A percentile compares a stretch with the other conserved stretches of the same genome.
phyloP scores from a whole-genome alignment of 2,888 invertebrate genomes.

The Stenodema calcarata region DNA sequence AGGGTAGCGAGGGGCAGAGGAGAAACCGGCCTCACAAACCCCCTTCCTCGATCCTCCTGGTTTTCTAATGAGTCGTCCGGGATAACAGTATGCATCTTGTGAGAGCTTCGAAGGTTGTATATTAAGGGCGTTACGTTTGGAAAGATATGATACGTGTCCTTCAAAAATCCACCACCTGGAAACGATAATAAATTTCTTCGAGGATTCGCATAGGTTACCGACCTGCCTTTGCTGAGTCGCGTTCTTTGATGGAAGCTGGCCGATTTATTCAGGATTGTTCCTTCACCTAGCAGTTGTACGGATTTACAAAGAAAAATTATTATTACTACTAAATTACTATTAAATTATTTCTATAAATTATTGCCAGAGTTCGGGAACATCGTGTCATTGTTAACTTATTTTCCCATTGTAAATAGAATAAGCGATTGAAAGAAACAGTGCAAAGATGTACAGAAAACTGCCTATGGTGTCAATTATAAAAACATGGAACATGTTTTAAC shows the following conservation, averaged over 20 bases:
- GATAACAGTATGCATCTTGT: conserved; percentile 40
- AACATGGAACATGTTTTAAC: too few species aligned
- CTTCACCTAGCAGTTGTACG: neutral
- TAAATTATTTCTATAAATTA: too few species aligned
- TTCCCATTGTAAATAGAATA: too few species aligned
- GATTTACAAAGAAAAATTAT: neutral
- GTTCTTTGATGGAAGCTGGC: neutral
- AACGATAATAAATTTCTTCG: neutral
- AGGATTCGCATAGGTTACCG: conserved; percentile 13
- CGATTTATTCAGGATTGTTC: neutral
- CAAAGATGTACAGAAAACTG: too few species aligned
- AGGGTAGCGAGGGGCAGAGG: neutral
- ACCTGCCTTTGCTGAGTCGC: neutral
- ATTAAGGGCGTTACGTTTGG: conserved; percentile 7
- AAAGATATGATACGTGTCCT: conserved; percentile 35
- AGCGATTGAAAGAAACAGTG: too few species aligned
- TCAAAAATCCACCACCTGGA: conserved; percentile 20
- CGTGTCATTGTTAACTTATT: too few species aligned
- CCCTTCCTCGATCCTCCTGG: neutral
- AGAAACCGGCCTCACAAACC: neutral
- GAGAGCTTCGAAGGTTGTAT: conserved; percentile 20
- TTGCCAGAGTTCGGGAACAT: too few species aligned
- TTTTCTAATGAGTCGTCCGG: neutral
- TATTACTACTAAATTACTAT: too few species aligned
- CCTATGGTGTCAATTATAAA: too few species aligned